Evolutionary conservation across 2,888 invertebrate genomes (phyloP).

Genomic region (Muscina levida): DNA sequence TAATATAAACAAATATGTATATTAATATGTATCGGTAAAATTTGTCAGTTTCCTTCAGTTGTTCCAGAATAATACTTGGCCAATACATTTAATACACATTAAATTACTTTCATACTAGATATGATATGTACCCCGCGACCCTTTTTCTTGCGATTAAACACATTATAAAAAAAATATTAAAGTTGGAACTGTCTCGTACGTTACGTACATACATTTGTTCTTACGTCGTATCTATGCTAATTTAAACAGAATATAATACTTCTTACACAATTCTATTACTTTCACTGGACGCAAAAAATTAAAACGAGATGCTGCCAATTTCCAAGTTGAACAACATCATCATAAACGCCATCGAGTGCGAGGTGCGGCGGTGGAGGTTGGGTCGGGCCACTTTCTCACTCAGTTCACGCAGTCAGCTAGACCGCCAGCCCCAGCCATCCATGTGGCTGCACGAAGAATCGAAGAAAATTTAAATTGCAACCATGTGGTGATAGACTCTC

Average conservation of each 20-base stretch:
- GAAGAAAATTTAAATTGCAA: constrained; percentile 63
- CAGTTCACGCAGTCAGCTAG: no score
- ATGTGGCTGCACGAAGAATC: constrained; percentile 13
- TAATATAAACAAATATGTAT: no score
- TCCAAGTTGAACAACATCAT: constrained; percentile 35
- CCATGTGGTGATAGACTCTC: constrained; percentile 55
- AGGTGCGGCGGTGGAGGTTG: no score
- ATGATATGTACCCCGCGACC: no score
- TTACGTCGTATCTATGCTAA: constrained; percentile 41
- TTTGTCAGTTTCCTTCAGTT: no score
- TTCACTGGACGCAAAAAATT: constrained; percentile 60
- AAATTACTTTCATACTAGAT: no score
- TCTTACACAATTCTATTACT: constrained; percentile 55
- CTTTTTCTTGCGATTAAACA: no score
- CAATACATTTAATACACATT: no score
- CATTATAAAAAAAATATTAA: background rate
- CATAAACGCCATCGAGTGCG: background rate
- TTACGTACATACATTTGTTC: background rate
- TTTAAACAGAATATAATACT: constrained; percentile 49
- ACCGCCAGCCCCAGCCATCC: background rate
- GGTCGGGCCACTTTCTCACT: constrained; percentile 2
- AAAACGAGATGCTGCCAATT: constrained; percentile 51
- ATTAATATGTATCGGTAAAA: no score
- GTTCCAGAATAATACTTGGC: no score
- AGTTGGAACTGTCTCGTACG: background rate